These are phyloP conservation scores for Ailuropoda melanoleuca DNA, from an alignment of 2,113 vertebrate genomes.

Conservation along the genomic window DNA sequence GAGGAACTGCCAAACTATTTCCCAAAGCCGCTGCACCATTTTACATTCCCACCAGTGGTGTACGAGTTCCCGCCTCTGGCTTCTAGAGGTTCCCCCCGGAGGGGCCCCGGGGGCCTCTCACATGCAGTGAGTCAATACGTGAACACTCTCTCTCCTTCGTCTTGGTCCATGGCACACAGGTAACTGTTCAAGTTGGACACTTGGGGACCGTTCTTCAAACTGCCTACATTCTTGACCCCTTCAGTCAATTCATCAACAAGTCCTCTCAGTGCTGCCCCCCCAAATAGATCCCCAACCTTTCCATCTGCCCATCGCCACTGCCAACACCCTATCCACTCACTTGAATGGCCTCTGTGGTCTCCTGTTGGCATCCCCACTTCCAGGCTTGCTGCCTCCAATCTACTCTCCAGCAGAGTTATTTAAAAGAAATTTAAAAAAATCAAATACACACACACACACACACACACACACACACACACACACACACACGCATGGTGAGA, in stretches of 20 bases:
- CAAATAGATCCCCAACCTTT: background rate
- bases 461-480: too few species aligned
- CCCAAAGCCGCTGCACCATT: background rate
- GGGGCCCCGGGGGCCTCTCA: background rate
- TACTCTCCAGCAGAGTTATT: background rate
- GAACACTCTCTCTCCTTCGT: background rate
- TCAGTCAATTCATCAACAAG: background rate
- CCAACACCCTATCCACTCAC: background rate
- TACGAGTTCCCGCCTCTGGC: fast-evolving
- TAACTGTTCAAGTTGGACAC: background rate
- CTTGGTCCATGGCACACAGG: background rate
- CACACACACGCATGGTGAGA: background rate
- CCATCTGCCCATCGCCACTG: background rate
- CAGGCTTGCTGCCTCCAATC: background rate
- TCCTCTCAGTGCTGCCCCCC: background rate
- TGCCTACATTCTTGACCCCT: background rate
- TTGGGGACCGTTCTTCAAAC: background rate
- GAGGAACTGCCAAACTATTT: background rate
- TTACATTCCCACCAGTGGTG: background rate
- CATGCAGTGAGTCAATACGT: background rate
- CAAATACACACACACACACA: background rate
- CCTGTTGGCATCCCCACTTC: background rate
- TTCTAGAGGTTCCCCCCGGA: background rate
- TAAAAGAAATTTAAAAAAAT: background rate
- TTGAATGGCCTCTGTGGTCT: background rate